phyloP scores from a whole-genome alignment of 1,140 invertebrate species.

The Limonius californicus region DNA sequence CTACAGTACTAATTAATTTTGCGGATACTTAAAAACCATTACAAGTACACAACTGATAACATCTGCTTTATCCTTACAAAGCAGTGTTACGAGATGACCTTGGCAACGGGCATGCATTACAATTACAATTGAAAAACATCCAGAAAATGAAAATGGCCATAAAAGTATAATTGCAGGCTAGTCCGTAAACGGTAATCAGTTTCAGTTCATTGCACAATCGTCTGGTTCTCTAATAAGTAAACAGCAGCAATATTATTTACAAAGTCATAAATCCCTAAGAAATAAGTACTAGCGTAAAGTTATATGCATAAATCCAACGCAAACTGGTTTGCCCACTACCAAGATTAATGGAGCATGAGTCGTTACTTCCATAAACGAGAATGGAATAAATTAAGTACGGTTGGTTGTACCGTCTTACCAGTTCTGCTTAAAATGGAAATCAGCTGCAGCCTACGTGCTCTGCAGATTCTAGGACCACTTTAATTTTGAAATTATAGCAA shows the following conservation, averaged over 20 bases:
- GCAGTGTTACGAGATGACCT: too few species aligned
- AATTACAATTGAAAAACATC: too few species aligned
- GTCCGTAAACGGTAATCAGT: too few species aligned
- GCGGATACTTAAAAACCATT: too few species aligned
- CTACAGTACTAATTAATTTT: too few species aligned
- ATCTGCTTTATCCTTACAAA: too few species aligned
- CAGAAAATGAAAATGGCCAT: too few species aligned
- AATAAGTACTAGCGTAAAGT: neutral
- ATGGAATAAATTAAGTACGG: constrained; percentile 16
- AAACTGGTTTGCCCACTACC: constrained; percentile 14
- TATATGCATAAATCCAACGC: constrained; percentile 5
- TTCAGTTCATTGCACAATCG: too few species aligned
- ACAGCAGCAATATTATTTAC: neutral
- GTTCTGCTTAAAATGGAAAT: neutral
- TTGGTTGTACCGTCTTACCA: neutral
- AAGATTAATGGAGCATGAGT: constrained; percentile 22
- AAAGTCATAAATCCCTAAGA: neutral
- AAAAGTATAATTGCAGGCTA: too few species aligned
- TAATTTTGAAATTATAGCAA: constrained; percentile 11
- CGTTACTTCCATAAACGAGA: constrained; percentile 20
- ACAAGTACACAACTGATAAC: too few species aligned
- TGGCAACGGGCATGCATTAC: too few species aligned
- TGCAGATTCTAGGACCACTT: neutral
- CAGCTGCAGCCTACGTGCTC: neutral
- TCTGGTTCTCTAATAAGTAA: neutral